Evolutionary conservation across 2,888 invertebrate species (phyloP), one percentile per base, ranked within the genome.

Genomic region (Subacronicta megacephala): DNA sequence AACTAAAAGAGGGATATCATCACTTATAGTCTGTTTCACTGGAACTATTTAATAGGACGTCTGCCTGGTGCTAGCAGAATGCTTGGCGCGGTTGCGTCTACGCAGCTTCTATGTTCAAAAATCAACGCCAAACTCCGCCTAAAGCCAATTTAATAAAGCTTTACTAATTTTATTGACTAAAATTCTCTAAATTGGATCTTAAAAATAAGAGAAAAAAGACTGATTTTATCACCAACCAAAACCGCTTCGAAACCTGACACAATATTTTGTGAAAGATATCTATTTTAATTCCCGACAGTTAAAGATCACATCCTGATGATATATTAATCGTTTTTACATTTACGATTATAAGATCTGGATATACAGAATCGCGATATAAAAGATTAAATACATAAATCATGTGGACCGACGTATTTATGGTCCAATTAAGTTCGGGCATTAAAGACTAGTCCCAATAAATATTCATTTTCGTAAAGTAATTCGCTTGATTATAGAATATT

Each of bases 1-100:
- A 33, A 60, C 70, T 77, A 70, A 66, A 74, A 70, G 46, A 71
- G 66, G 72, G 66, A 66, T 66, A 66, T 66, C 66, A 66, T 57
- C 72, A 52, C 47, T 66, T 66, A 65, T 49, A 66, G 65, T 49
- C 47, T 26, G 72, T 23, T 56, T 57, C 44, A 37, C 57, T 44
- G 58, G 65, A 71, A 52, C 72, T 71, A 57, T 57, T 43, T 57
- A 66, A 57, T 71, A 64, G 57, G 52, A 63, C 40, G 50, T 63
- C 64, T 63, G 51, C 29, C 64, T 33, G 49, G 46, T 26, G 40
- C 44, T 31, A 36, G 46, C 42, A 67, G 61, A 56, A 72, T 37
- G 55, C 40, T 51, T 67, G 68, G 55, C 72, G 43, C 50, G 50
- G 37, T 15, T 47, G 26, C 47, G 12, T 55, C 20, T 23, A 26